These are phyloP conservation scores for Xylocopa sonorina DNA, from an alignment of 1,140 invertebrate species.

Conservation along the genomic window DNA sequence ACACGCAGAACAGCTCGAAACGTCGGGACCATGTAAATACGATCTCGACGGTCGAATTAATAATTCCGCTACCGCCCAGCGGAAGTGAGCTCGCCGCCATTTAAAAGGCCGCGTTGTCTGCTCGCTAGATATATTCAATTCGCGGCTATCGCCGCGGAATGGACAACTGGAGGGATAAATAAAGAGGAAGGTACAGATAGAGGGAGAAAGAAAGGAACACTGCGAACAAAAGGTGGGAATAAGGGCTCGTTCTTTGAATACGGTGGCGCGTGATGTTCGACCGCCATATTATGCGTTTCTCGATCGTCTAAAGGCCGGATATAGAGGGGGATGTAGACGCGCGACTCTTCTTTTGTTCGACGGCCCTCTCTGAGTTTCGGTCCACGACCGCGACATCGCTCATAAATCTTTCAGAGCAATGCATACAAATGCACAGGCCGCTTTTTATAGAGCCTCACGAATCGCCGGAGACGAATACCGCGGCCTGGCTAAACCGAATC, in stretches of 20 bases:
- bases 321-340: neutral
- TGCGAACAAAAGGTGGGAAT: neutral
- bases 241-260: neutral
- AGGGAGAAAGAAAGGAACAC: neutral
- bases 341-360: slow-evolving; percentile 7
- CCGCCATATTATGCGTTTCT: neutral
- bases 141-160: neutral
- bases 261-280: neutral
- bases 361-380: neutral
- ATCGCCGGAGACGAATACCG: slow-evolving; percentile 23
- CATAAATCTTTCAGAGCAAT: slow-evolving; percentile 25
- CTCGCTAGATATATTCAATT: neutral
- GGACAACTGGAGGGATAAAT: neutral
- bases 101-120: neutral
- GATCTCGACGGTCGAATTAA: too few species aligned
- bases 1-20: neutral
- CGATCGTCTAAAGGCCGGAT: neutral
- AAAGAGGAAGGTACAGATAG: neutral
- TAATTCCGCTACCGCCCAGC: neutral
- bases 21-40: neutral
- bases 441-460: slow-evolving; percentile 28
- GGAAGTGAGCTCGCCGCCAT: neutral
- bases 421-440: slow-evolving; percentile 13
- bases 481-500: slow-evolving; percentile 3
- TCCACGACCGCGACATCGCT: slow-evolving; percentile 5